Evolutionary conservation across 2,888 invertebrate genomes (phyloP).

Genomic region (Geophilus truncorum): DNA sequence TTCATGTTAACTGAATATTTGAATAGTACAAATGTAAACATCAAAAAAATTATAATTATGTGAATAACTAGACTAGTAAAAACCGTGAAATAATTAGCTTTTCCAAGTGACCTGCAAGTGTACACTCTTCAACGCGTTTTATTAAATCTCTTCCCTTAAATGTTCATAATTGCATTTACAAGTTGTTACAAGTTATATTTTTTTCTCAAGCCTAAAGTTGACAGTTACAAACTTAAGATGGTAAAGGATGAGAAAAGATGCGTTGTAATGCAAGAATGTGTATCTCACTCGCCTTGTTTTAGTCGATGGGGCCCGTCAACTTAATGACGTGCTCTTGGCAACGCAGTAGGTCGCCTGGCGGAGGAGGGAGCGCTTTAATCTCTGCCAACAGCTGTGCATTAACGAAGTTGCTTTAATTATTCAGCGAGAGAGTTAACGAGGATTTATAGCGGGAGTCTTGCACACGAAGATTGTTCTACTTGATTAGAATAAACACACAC

Average conservation of each 20-base stretch:
- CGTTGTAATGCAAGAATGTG: not conserved
- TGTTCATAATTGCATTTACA: not conserved
- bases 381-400: constrained; percentile 10
- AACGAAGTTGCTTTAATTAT: constrained; percentile 10
- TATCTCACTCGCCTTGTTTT: not conserved
- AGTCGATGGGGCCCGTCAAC: not conserved
- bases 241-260: not conserved
- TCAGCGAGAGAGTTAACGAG: constrained; percentile 10
- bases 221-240: not conserved
- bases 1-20: no score
- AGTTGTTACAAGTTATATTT: not conserved
- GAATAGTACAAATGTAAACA: no score
- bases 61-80: no score
- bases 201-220: not conserved
- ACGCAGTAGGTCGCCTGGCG: not conserved
- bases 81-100: no score
- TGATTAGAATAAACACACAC: constrained; percentile 10
- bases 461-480: not conserved
- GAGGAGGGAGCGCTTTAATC: not conserved
- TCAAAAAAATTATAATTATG: no score
- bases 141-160: no score
- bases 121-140: no score
- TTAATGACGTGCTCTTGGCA: constrained; percentile 10
- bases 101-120: no score
- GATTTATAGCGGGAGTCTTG: not conserved